These are phyloP conservation scores for Zaprionus inermis DNA, from an alignment of 1,140 invertebrate species.

Conservation along the genomic window DNA sequence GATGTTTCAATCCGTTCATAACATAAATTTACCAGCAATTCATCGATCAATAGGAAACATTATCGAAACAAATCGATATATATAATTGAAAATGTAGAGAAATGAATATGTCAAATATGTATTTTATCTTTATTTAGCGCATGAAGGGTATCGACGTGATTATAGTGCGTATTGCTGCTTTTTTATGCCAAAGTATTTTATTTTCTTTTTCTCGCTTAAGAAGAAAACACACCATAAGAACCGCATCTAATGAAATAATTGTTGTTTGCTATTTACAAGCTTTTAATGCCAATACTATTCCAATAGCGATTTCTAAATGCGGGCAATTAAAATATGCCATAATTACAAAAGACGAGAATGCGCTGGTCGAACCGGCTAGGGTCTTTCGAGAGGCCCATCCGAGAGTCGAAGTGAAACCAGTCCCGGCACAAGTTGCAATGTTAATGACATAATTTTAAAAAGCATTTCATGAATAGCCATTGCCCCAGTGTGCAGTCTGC, in stretches of 20 bases:
- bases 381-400: constrained; percentile 6
- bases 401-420: constrained; percentile 52
- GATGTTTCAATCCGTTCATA: not conserved
- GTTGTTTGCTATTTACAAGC: constrained; percentile 72
- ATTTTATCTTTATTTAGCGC: not conserved
- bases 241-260: constrained; percentile 73
- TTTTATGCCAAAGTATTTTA: not conserved
- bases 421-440: constrained; percentile 67
- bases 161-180: not conserved
- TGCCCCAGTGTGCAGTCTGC: constrained; percentile 23
- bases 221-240: constrained; percentile 14
- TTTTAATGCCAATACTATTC: constrained; percentile 72
- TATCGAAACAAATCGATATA: not conserved
- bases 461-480: constrained; percentile 74
- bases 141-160: not conserved
- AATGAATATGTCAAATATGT: not conserved
- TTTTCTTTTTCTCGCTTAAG: not conserved
- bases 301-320: constrained; percentile 51
- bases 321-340: constrained; percentile 76
- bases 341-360: constrained; percentile 52
- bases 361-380: constrained; percentile 19
- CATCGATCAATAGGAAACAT: too few species aligned
- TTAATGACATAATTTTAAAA: constrained; percentile 80
- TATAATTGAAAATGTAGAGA: too few species aligned
- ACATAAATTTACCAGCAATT: not conserved